Evolutionary conservation across 2,113 vertebrate genomes (phyloP).

Genomic region (Harpagus bidentatus): DNA sequence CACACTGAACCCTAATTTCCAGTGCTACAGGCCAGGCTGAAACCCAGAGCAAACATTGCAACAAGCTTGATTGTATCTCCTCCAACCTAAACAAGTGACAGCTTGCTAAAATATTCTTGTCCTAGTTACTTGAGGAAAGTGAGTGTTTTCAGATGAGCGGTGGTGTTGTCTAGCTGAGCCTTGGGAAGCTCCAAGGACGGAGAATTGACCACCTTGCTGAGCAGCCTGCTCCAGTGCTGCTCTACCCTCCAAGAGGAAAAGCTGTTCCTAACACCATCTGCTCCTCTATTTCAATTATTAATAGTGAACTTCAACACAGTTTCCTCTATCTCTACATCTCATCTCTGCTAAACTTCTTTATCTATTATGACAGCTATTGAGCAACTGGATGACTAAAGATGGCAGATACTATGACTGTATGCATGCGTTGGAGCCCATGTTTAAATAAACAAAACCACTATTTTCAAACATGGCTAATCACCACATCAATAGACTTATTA

Average conservation of each 20-base stretch:
- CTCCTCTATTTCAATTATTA: neutral
- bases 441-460: slow-evolving; percentile 41
- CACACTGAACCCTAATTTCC: neutral
- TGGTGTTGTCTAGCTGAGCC: neutral
- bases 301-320: slow-evolving; percentile 13
- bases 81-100: neutral
- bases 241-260: neutral
- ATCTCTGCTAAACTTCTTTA: neutral
- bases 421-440: neutral
- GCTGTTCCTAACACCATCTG: neutral
- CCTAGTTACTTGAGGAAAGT: neutral
- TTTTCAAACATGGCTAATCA: slow-evolving; percentile 60
- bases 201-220: neutral
- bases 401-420: slow-evolving; percentile 32
- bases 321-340: neutral
- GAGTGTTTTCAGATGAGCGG: neutral
- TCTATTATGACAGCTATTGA: slow-evolving; percentile 39
- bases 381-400: slow-evolving; percentile 53
- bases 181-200: neutral
- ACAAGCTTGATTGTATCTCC: neutral
- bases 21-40: neutral
- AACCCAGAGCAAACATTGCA: neutral
- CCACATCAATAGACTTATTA: slow-evolving; percentile 55
- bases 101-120: neutral
- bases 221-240: neutral